phyloP scores from a whole-genome alignment of 2,113 vertebrate species.

The Choloepus hoffmanni region DNA sequence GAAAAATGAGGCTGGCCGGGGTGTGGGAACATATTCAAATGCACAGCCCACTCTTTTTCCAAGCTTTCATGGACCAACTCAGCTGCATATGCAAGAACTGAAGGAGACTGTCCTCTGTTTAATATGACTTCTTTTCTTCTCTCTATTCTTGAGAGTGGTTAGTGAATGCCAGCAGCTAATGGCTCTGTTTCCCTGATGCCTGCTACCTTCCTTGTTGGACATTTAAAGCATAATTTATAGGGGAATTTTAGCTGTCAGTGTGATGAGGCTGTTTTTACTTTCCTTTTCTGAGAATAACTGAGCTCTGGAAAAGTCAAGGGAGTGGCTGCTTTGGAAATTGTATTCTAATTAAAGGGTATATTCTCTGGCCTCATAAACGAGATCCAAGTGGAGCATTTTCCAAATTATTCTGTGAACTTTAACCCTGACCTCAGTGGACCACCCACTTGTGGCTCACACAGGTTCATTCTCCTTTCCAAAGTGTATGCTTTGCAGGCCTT shows the following conservation, averaged over 20 bases:
- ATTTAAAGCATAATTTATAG: slow-evolving; percentile 66
- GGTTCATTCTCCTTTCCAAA: background rate
- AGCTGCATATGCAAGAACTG: slow-evolving; percentile 48
- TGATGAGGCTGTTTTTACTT: slow-evolving; percentile 78
- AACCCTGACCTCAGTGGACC: background rate
- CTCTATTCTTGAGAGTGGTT: slow-evolving; percentile 6
- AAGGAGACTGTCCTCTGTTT: background rate
- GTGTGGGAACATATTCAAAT: slow-evolving; percentile 69
- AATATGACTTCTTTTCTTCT: slow-evolving; percentile 31
- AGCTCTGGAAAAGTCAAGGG: slow-evolving; percentile 79
- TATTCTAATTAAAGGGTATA: slow-evolving; percentile 85
- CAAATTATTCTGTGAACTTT: slow-evolving; percentile 74
- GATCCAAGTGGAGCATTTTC: slow-evolving; percentile 73
- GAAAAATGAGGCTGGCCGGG: slow-evolving; percentile 54
- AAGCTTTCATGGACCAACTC: slow-evolving; percentile 64
- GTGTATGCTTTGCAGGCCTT: background rate
- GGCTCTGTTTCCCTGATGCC: background rate
- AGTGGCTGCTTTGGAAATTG: slow-evolving; percentile 81
- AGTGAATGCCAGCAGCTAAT: background rate
- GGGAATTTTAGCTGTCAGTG: slow-evolving; percentile 72
- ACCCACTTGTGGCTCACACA: slow-evolving; percentile 13
- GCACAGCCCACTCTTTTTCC: slow-evolving; percentile 77
- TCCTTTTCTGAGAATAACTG: slow-evolving; percentile 78
- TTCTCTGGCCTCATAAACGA: slow-evolving; percentile 76
- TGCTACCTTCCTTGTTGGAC: slow-evolving; percentile 31